phyloP scores from a whole-genome alignment of 2,113 vertebrate genomes.

The Myrmophylax atrothorax region DNA sequence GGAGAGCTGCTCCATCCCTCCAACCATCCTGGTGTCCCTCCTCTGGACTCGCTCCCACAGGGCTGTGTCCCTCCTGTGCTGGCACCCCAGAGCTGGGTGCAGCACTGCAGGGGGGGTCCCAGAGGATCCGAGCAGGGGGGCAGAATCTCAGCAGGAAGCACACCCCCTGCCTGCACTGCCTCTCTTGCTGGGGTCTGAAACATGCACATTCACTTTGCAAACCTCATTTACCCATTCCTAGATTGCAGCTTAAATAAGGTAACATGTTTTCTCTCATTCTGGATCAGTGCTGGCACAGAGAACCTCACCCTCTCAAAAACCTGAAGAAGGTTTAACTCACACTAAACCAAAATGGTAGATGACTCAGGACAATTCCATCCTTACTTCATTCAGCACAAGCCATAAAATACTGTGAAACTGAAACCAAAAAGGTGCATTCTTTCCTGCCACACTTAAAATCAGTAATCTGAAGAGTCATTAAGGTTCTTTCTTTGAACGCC shows the following conservation, averaged over 20 bases:
- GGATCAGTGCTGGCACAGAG: not conserved
- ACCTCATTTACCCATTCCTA: not conserved
- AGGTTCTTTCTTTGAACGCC: not conserved
- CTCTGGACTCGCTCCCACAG: not conserved
- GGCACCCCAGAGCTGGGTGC: not conserved
- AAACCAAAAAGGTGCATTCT: not conserved
- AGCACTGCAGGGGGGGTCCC: not conserved
- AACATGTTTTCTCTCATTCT: not conserved
- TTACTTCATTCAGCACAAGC: not conserved
- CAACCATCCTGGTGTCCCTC: not conserved
- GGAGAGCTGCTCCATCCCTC: not conserved
- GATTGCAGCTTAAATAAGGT: not conserved
- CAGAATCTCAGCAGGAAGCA: not conserved
- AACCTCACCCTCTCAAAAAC: not conserved
- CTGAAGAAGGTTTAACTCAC: not conserved
- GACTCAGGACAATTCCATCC: not conserved
- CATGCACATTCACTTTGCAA: fast-evolving
- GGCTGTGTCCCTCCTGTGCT: not conserved
- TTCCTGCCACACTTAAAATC: not conserved
- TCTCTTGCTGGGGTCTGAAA: not conserved
- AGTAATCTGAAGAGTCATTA: not conserved
- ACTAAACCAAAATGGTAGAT: not conserved
- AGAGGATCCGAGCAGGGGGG: not conserved
- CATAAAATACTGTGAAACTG: not conserved
- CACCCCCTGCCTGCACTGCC: not conserved